Conservation (phyloP, 30 jellyfish, hydroid and myxozoan species). For the Mastigias papua region DNA sequence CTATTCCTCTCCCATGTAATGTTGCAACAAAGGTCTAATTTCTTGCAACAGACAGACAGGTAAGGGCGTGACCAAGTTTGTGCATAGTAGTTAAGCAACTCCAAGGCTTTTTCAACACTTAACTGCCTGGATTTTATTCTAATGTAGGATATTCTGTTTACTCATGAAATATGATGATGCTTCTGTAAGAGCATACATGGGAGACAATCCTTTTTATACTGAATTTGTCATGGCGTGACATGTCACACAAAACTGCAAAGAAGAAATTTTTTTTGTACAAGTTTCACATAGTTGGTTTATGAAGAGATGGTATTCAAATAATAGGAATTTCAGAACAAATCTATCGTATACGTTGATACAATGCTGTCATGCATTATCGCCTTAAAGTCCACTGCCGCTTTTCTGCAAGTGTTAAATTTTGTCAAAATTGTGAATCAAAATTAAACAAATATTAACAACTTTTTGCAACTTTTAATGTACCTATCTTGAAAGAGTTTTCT, state of each 20-base stretch:
- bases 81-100: too few relatives aligned
- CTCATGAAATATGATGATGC: background rate
- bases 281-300: background rate
- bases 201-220: background rate
- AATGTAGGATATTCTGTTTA: background rate
- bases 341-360: background rate
- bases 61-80: too few relatives aligned
- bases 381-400: background rate
- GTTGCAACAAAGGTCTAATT: too few relatives aligned
- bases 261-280: too few relatives aligned
- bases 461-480: background rate
- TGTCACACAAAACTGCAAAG: background rate
- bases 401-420: background rate
- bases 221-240: too few relatives aligned
- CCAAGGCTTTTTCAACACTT: too few relatives aligned
- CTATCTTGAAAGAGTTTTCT: too few relatives aligned
- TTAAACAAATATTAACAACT: background rate
- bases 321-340: background rate
- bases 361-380: background rate
- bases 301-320: background rate
- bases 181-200: background rate
- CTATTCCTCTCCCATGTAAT: too few relatives aligned
- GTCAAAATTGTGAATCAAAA: background rate
- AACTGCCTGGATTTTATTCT: too few relatives aligned
- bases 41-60: too few relatives aligned